Evolutionary conservation across 2,113 vertebrate genomes (phyloP).

Genomic region (Mastomys coucha): DNA sequence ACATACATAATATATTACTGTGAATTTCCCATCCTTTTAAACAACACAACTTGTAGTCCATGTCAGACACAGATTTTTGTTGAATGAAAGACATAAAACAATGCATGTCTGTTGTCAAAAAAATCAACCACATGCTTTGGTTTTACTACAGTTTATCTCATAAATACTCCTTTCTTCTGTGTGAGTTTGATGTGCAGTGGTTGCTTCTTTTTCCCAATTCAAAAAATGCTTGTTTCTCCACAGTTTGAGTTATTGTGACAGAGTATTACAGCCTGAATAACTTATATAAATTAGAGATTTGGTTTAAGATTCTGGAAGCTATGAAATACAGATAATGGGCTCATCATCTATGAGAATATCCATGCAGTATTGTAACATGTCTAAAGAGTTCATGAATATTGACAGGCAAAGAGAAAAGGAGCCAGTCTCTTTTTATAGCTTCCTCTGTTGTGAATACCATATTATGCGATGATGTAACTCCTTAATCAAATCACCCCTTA

Average conservation of each 20-base stretch:
- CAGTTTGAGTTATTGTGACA: neutral
- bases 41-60: neutral
- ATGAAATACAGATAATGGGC: neutral
- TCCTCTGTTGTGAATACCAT: accelerated
- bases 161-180: neutral
- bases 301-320: neutral
- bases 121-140: neutral
- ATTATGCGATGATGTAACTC: neutral
- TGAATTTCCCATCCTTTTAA: neutral
- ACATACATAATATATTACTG: neutral
- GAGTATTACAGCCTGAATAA: neutral
- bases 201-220: neutral
- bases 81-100: neutral
- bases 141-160: neutral
- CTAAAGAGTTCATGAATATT: neutral
- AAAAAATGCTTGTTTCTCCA: neutral
- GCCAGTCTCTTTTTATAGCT: neutral
- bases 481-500: neutral
- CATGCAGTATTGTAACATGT: neutral
- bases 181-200: neutral
- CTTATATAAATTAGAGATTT: neutral
- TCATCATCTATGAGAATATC: too few relatives aligned
- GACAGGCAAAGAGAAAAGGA: neutral
- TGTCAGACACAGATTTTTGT: neutral
- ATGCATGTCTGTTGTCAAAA: neutral